Base-by-base conservation (phyloP, 2,888 invertebrate genomes). In the Onthophagus sagittarius region DNA sequence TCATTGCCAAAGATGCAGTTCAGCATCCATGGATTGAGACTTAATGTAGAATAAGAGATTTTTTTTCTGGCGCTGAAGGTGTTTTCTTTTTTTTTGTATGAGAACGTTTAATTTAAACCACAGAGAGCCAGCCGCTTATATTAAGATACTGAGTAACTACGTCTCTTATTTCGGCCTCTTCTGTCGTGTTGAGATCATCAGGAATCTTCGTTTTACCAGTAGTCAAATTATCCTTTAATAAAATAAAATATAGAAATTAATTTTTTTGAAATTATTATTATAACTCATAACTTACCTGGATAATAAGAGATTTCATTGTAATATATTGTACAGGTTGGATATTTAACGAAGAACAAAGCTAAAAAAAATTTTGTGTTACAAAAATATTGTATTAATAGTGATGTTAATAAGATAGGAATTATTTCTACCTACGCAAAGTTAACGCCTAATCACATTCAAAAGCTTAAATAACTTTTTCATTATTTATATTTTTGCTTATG, bases 261-360 rank as follows among this genome's bases (percentile, higher is more conserved):
- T 23, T 62, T 67, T 31, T 23, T 14, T 23, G n/a, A 13, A 33
- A 70, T 13, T n/a, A 33, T 69, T 13, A 71, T 64, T 15, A 64
- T 0, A 64, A 5, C 14, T 74, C 4, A 69, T 71, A 65, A 77
- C 76, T 79, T 78, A 83, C 92, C 83, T 93, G 90, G 74, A 97
- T 88, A 76, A 96, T 89, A 79, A 95, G 90, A 11, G 96, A 93
- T 86, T 97, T 97, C 85, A 96, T 88, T 2, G 95, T 94, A 79
- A 95, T 90, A 87, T 96, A 97, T 85, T 94, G 94, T 74, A 94
- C 92, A 77, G 96, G 94, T 79, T 93, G 91, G 83, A 97, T 87
- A 83, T 94, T 93, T 82, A 96, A 88, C 74, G 91, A 86, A 72
- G 89, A 87, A 85, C 95, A 95, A 77, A 95, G 85, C 91, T 93